These are phyloP conservation scores for Zygaena filipendulae DNA, from an alignment of 2,888 invertebrate species.

Conservation along the genomic window DNA sequence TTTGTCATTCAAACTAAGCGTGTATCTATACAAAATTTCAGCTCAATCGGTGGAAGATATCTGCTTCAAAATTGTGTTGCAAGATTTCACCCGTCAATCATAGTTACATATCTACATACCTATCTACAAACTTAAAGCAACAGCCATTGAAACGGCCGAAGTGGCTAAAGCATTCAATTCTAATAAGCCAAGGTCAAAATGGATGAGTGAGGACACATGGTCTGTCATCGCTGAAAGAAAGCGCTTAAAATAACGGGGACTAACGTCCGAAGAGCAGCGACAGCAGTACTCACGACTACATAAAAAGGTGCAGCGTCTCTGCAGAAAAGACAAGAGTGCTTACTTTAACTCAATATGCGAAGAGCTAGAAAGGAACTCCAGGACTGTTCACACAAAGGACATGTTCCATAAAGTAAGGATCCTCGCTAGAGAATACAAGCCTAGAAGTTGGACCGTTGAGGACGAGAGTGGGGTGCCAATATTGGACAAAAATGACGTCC, in stretches of 20 bases:
- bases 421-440: neutral
- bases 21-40: too few relatives aligned
- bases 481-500: too few relatives aligned
- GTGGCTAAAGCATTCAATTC: neutral
- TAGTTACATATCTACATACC: too few relatives aligned
- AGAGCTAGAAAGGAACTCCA: neutral
- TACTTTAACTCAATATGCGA: neutral
- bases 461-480: too few relatives aligned
- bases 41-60: too few relatives aligned
- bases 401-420: neutral
- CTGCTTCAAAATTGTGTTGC: too few relatives aligned
- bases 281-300: neutral
- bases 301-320: neutral
- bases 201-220: conserved; percentile 2
- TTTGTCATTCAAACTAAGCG: too few relatives aligned
- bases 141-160: neutral
- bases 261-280: neutral
- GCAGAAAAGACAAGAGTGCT: neutral
- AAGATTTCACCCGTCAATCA: too few relatives aligned
- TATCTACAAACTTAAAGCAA: neutral
- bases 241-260: neutral
- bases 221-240: neutral
- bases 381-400: neutral
- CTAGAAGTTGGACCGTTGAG: neutral
- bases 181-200: neutral